phyloP scores from a whole-genome alignment of 1,140 invertebrate species.

The Bicyclus anynana region DNA sequence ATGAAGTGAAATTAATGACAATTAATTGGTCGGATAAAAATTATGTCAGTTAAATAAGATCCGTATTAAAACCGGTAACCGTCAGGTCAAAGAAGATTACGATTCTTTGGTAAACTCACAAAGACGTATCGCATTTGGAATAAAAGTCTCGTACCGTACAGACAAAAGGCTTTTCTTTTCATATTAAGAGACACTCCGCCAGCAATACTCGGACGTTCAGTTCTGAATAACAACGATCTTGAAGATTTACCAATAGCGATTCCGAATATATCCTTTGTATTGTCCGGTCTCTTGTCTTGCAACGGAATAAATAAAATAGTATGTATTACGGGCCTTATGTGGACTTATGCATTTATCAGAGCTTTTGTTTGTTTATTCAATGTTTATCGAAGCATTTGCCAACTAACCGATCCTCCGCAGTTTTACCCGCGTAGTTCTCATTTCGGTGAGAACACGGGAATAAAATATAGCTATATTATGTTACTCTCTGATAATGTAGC shows the following conservation, averaged over 20 bases:
- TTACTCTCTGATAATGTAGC: too few species aligned
- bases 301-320: not conserved
- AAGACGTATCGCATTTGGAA: not conserved
- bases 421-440: too few species aligned
- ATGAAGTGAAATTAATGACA: too few species aligned
- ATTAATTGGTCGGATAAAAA: too few species aligned
- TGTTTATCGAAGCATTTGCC: too few species aligned
- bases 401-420: too few species aligned
- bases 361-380: too few species aligned
- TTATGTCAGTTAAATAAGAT: too few species aligned
- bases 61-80: not conserved
- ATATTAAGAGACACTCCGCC: conserved; percentile 4
- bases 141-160: not conserved
- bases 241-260: conserved; percentile 2
- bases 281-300: not conserved
- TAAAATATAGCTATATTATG: too few species aligned
- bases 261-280: conserved; percentile 1
- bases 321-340: not conserved
- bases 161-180: conserved; percentile 6
- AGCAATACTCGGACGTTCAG: conserved; percentile 1
- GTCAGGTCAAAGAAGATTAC: not conserved
- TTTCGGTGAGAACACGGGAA: too few species aligned
- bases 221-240: conserved; percentile 1
- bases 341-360: not conserved
- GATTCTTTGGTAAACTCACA: not conserved